phyloP scores from a whole-genome alignment of 2,888 invertebrate species.

The Scaptomyza polygonia region DNA sequence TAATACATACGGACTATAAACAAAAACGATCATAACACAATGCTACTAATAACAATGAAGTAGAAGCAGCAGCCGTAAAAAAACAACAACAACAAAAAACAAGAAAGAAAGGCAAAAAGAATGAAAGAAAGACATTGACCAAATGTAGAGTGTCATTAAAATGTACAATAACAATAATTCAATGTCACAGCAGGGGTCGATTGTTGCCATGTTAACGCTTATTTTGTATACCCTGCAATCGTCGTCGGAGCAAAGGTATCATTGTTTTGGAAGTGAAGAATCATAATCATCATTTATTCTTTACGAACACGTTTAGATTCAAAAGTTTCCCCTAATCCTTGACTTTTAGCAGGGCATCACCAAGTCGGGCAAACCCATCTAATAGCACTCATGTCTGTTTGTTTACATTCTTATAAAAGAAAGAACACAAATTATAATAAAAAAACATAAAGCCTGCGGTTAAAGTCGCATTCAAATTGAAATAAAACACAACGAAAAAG shows the following conservation, averaged over 20 bases:
- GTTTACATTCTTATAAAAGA: constrained; percentile 65
- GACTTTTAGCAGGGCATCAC: no score
- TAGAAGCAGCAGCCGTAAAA: constrained; percentile 3
- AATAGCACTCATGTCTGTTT: constrained; percentile 29
- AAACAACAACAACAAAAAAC: no score
- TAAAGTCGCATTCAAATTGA: constrained; percentile 23
- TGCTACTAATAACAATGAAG: constrained; percentile 18
- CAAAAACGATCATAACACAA: constrained; percentile 31
- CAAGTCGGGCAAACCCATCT: not conserved
- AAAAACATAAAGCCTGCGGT: constrained; percentile 24
- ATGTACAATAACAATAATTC: constrained; percentile 83
- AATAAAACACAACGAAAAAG: not conserved
- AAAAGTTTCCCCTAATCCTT: no score
- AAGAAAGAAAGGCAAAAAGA: not conserved
- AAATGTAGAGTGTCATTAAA: constrained; percentile 80
- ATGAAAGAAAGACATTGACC: constrained; percentile 28
- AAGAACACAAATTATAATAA: constrained; percentile 12
- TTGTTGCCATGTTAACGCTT: constrained; percentile 85
- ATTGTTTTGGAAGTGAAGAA: no score
- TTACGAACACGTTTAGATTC: no score
- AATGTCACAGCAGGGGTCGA: constrained; percentile 84
- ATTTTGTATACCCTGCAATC: constrained; percentile 50
- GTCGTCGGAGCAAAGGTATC: not conserved
- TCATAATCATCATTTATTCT: no score
- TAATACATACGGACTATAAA: not conserved